Evolutionary conservation across 2,113 vertebrate species (phyloP), one percentile per base, ranked within the genome.

Genomic region (Mugil cephalus): DNA sequence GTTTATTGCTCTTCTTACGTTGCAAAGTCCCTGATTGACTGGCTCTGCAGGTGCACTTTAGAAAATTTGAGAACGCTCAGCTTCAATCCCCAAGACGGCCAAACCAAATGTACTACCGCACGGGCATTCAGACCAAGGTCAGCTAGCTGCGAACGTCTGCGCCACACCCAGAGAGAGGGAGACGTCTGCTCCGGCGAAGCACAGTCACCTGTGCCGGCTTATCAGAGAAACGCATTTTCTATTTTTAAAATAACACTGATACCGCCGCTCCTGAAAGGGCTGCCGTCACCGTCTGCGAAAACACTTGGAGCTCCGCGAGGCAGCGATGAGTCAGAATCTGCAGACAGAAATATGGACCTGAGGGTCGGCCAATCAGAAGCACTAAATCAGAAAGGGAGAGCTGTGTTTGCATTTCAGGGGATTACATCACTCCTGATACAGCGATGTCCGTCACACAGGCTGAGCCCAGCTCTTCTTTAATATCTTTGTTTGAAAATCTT

Each of bases 291-390:
- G 75, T 60, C 4, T 36, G 46, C 60, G 52, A 79, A 81, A 80
- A 60, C 70, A 73, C 6, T 19, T 34, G n/a, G 2, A 52, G 59
- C 65, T 50, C 9, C 1, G 11, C 55, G 70, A 79, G 46, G 70
- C 71, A 69, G 54, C 6, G 62, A 69, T 80, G 88, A 87, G 58
- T 86, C 85, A 85, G 55, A 65, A 69, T 48, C 65, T 74, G 53
- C 48, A 61, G 45, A 50, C 42, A 51, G 15, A 74, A 18, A 46
- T 6, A 4, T 46, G 18, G 24, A 54, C 39, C 24, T 75, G 36
- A 58, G 69, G 40, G 61, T 72, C 50, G 55, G 35, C 42, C 36
- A 55, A 47, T 47, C 13, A 42, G 17, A 45, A 69, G 45, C 19
- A 55, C 34, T 43, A 14, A 10, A 61, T 52, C 48, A 67, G 63